phyloP scores from a whole-genome alignment of 2,888 invertebrate species.

The Tipula unca region DNA sequence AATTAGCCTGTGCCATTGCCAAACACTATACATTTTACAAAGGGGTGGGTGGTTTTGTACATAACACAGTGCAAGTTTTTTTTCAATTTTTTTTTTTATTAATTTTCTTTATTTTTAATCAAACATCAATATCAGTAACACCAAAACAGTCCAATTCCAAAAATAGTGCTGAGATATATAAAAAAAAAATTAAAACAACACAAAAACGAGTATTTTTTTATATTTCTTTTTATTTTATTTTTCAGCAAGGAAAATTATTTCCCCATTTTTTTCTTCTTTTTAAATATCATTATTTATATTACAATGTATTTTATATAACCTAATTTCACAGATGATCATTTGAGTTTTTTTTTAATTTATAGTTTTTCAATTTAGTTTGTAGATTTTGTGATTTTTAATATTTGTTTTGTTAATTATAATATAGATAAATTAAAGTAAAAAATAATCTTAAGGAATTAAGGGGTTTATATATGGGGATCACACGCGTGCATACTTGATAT shows the following conservation, averaged over 20 bases:
- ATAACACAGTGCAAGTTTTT: constrained; percentile 26
- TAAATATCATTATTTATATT: constrained; percentile 21
- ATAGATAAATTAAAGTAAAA: not conserved
- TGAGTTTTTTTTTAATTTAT: constrained; percentile 19
- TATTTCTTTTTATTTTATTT: constrained; percentile 20
- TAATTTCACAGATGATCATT: constrained; percentile 22
- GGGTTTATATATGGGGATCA: not conserved
- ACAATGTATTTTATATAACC: constrained; percentile 18
- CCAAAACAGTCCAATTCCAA: constrained; percentile 36
- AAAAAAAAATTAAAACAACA: constrained; percentile 28
- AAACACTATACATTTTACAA: constrained; percentile 27
- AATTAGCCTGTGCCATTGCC: constrained; percentile 31
- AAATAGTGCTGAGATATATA: constrained; percentile 22
- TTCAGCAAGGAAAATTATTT: constrained; percentile 27
- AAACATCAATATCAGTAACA: constrained; percentile 29
- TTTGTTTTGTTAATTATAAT: constrained; percentile 19
- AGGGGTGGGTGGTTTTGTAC: not conserved
- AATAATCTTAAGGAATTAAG: constrained; percentile 1
- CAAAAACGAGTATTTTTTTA: constrained; percentile 25
- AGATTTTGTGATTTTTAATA: constrained; percentile 19
- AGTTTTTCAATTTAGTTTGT: constrained; percentile 8
- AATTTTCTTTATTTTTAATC: constrained; percentile 20
- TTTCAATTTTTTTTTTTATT: constrained; percentile 21
- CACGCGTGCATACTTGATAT: not conserved
- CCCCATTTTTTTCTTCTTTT: constrained; percentile 9